A percentile compares a stretch with the other conserved stretches of the same genome.
Evolutionary conservation across 2,797 vertebrate genomes (phyloP).

Genomic region (Acanthis flammea): DNA sequence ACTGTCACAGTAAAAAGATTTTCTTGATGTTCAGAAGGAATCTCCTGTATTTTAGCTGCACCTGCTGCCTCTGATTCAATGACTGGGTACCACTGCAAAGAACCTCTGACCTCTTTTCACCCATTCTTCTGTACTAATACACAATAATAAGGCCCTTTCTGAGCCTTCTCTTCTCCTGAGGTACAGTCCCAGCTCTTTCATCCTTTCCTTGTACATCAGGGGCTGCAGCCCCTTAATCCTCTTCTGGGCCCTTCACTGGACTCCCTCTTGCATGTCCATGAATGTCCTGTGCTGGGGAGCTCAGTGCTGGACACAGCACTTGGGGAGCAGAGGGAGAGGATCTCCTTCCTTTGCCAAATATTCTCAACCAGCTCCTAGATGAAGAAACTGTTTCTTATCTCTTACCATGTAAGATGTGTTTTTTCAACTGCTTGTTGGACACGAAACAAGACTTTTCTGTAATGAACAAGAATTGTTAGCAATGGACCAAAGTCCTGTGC

Average conservation of each 20-base stretch:
- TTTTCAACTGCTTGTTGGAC: neutral
- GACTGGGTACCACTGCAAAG: neutral
- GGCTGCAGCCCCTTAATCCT: neutral
- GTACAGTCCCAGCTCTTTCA: neutral
- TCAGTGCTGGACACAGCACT: neutral
- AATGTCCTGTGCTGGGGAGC: neutral
- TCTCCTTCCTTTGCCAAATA: neutral
- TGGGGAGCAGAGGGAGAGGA: neutral
- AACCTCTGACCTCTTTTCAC: neutral
- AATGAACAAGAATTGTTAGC: neutral
- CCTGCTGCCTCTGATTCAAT: neutral
- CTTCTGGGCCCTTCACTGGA: neutral
- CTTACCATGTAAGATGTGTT: neutral
- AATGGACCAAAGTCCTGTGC: neutral
- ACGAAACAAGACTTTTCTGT: neutral
- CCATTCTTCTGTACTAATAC: neutral
- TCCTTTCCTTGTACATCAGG: neutral
- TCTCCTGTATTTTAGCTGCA: neutral
- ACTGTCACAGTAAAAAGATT: neutral
- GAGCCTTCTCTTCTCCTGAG: neutral
- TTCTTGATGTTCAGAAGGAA: neutral
- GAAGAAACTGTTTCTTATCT: neutral
- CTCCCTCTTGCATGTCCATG: neutral
- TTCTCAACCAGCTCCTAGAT: neutral
- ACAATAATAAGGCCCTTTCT: neutral